A percentile compares a stretch with the other conserved stretches of the same genome.
These are phyloP conservation scores for Cremastobaeus sp. DNA, from an alignment of 2,888 invertebrate species.

Conservation along the genomic window DNA sequence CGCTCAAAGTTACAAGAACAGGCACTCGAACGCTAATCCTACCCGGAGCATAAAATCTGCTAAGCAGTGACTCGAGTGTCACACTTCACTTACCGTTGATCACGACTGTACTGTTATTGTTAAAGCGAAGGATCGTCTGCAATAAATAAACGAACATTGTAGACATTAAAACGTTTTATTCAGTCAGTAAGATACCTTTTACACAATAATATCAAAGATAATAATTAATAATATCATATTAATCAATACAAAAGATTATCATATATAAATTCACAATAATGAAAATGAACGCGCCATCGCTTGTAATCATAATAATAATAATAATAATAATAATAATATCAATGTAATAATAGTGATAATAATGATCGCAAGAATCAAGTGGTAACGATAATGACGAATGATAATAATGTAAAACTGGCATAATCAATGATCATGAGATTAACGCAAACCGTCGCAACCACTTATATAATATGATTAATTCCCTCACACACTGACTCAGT, in stretches of 20 bases:
- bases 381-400: slow-evolving; percentile 55
- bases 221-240: slow-evolving; percentile 64
- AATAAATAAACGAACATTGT: slow-evolving; percentile 33
- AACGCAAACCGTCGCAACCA: slow-evolving; percentile 69
- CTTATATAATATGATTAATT: slow-evolving; percentile 73
- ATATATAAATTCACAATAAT: slow-evolving; percentile 68
- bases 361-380: slow-evolving; percentile 58
- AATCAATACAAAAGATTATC: slow-evolving; percentile 58
- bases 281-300: slow-evolving; percentile 35
- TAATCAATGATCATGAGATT: slow-evolving; percentile 48
- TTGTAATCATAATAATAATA: slow-evolving; percentile 57
- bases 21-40: slow-evolving; percentile 62
- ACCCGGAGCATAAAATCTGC: slow-evolving; percentile 37
- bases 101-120: background rate
- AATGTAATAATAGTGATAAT: slow-evolving; percentile 26
- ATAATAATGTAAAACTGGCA: slow-evolving; percentile 55
- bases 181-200: slow-evolving; percentile 78
- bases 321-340: slow-evolving; percentile 41
- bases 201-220: slow-evolving; percentile 74
- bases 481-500: slow-evolving; percentile 68
- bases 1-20: slow-evolving; percentile 69
- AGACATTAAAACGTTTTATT: slow-evolving; percentile 78
- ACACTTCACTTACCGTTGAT: slow-evolving; percentile 1
- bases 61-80: slow-evolving; percentile 10
- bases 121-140: background rate